Conservation (phyloP, 2,888 invertebrate species). For the Apamea epomidion region DNA sequence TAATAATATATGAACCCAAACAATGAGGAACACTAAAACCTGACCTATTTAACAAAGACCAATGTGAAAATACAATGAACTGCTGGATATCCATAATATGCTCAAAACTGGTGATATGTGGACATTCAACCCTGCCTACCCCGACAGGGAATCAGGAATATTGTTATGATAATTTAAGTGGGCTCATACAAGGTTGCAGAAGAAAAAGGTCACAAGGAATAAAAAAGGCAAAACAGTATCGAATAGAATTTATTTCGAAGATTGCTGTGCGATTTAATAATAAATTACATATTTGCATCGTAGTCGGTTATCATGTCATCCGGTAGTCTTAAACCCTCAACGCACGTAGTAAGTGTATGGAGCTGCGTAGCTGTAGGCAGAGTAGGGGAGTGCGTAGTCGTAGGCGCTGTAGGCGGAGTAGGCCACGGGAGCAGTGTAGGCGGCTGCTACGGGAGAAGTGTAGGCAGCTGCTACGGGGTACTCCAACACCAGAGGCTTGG, state of each 20-base stretch:
- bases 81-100: constrained; percentile 8
- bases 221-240: constrained; percentile 12
- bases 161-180: no score
- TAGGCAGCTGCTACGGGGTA: constrained; percentile 82
- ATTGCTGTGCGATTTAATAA: constrained; percentile 32
- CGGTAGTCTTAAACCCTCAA: constrained; percentile 60
- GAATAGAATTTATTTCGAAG: constrained; percentile 54
- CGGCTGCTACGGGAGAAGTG: constrained; percentile 85
- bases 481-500: constrained; percentile 85
- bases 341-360: constrained; percentile 84
- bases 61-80: constrained; percentile 41
- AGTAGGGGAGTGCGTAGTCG: constrained; percentile 79
- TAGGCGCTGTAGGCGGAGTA: constrained; percentile 80
- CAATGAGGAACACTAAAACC: constrained; percentile 40
- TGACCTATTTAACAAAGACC: constrained; percentile 48
- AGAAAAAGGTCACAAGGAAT: neutral
- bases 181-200: neutral
- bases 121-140: neutral
- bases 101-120: neutral
- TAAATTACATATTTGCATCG: constrained; percentile 30
- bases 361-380: constrained; percentile 79
- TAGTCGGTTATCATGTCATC: constrained; percentile 2
- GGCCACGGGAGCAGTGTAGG: constrained; percentile 88
- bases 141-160: neutral
- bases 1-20: constrained; percentile 44